These are phyloP conservation scores for Hydraecia micacea DNA, from an alignment of 2,888 invertebrate genomes.

Conservation along the genomic window DNA sequence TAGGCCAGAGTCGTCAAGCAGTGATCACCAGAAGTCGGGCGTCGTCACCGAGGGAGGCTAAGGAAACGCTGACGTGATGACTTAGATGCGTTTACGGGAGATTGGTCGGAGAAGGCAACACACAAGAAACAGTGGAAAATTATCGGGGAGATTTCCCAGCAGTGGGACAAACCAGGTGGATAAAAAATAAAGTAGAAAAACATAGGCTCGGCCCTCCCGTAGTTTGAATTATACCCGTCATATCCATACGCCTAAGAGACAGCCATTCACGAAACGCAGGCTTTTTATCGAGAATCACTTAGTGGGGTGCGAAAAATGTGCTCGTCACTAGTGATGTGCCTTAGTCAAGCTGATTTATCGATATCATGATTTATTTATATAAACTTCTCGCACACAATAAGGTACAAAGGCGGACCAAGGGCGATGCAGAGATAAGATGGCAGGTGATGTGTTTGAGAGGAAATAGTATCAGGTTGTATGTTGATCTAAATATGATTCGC, in stretches of 20 bases:
- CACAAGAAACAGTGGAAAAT: neutral
- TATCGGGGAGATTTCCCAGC: neutral
- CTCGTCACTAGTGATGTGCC: slow-evolving; percentile 47
- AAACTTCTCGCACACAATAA: neutral
- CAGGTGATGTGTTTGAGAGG: neutral
- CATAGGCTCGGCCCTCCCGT: slow-evolving; percentile 17
- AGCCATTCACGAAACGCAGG: slow-evolving; percentile 62
- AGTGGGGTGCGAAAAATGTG: slow-evolving; percentile 67
- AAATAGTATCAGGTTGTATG: neutral
- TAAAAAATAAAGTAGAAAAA: slow-evolving; percentile 9
- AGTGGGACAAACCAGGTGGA: neutral
- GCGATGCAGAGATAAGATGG: neutral
- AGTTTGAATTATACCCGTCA: slow-evolving; percentile 65
- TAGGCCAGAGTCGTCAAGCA: neutral
- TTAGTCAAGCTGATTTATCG: slow-evolving; percentile 16
- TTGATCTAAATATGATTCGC: neutral
- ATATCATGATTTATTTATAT: neutral
- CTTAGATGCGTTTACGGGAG: neutral
- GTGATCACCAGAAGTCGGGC: neutral
- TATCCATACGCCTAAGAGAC: slow-evolving; percentile 62
- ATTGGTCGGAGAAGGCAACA: neutral
- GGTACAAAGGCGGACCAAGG: neutral
- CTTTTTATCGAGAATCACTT: slow-evolving; percentile 70
- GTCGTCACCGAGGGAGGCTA: neutral
- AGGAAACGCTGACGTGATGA: neutral